Base-by-base conservation (phyloP, 2,797 vertebrate species). In the Numenius phaeopus region DNA sequence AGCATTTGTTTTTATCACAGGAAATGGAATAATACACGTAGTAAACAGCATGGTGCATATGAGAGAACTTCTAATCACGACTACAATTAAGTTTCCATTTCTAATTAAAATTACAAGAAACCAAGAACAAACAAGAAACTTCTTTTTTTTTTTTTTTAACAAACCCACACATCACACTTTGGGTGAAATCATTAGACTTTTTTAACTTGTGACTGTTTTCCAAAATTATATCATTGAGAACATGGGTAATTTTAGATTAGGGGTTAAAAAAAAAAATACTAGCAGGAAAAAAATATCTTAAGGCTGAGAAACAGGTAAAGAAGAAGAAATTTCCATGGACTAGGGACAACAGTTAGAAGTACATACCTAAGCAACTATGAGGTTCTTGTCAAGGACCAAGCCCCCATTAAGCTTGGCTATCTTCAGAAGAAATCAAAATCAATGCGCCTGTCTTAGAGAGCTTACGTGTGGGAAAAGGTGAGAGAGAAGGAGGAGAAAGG, bases 81-180 rank as follows among this genome's bases (percentile, higher is more conserved):
- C 30, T 90, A 37, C 47, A 92, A 94, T 66, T 83, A 89, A 44
- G 15, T 62, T 79, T 52, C 20, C 24, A 50, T 37, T 89, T 39
- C 39, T 91, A 92, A 69, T 65, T 90, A 83, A 90, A 82, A 69
- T 65, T 64, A 20, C 26, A 75, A 70, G 14, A 90, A 94, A 87
- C 12, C 6, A 78, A 83, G 80, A 84, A 70, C 9, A 90, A 71
- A 80, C 5, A 62, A 58, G 58, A 73, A 66, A 58, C 30, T 37
- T 30, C n/a, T 32, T 37, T n/a, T 26, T 29, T 9, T 37, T 54
- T 71, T 34, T 64, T 32, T 44, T 82, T 13, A 59, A 44, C 18
- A 75, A 83, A 75, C 17, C 10, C 37, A 76, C 67, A 69, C 11
- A 64, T 37, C 39, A 30, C 13, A 30, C 12, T 77, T 73, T 7